A percentile compares a stretch with the other conserved stretches of the same genome.
Evolutionary conservation across 2,797 vertebrate genomes (phyloP).

Genomic region (Acipenser oxyrinchus): DNA sequence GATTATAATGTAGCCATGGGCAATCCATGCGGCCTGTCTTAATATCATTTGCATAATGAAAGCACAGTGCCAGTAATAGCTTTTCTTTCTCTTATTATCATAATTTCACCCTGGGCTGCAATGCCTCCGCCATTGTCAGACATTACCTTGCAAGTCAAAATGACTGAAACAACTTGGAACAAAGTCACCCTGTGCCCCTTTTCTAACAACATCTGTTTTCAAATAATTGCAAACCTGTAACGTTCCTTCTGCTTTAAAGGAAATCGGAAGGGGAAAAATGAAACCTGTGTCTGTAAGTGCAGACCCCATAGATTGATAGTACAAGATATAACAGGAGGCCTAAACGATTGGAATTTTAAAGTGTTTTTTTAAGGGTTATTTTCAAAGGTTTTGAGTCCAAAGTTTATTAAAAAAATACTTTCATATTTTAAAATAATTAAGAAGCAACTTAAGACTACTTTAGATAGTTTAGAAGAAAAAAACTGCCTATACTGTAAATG

Average conservation of each 20-base stretch:
- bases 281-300: too few relatives aligned
- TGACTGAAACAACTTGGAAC: constrained; percentile 55
- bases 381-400: too few relatives aligned
- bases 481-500: too few relatives aligned
- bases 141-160: constrained; percentile 68
- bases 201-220: constrained; percentile 13
- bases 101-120: constrained; percentile 97
- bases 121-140: constrained; percentile 73
- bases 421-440: too few relatives aligned
- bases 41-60: constrained; percentile 99
- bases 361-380: too few relatives aligned
- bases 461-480: too few relatives aligned
- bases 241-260: not conserved
- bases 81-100: constrained; percentile 98
- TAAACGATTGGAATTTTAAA: too few relatives aligned
- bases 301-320: too few relatives aligned
- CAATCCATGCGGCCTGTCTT: constrained; percentile 82
- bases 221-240: constrained; percentile 1
- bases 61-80: constrained; percentile 96
- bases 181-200: constrained; percentile 60
- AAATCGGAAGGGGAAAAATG: too few relatives aligned
- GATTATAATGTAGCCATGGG: constrained; percentile 91
- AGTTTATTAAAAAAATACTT: too few relatives aligned
- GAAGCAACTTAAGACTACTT: too few relatives aligned
- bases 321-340: too few relatives aligned